Conservation (phyloP, 2,888 invertebrate species). For the Tromatobia lineatoria region DNA sequence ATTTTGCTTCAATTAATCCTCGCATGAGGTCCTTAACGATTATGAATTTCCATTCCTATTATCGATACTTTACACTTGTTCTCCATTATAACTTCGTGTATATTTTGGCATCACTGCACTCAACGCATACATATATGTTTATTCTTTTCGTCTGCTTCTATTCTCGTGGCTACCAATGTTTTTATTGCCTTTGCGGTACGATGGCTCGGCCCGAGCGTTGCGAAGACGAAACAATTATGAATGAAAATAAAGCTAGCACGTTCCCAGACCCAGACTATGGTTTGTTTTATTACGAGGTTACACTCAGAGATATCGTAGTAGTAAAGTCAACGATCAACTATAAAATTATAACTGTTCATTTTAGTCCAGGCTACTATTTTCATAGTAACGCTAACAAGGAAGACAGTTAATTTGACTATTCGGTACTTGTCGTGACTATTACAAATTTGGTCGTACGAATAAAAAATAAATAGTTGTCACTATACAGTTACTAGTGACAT, state of each 20-base stretch:
- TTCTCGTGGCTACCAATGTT: neutral
- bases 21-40: no score
- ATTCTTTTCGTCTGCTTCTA: constrained; percentile 16
- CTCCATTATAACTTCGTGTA: neutral
- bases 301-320: neutral
- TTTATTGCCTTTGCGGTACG: constrained; percentile 2
- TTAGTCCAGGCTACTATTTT: no score
- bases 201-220: neutral
- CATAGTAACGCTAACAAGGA: no score
- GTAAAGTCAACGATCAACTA: no score
- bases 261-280: neutral
- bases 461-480: no score
- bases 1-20: no score
- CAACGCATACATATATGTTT: neutral
- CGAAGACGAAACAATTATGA: constrained; percentile 10
- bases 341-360: no score
- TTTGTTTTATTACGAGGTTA: neutral
- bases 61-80: neutral
- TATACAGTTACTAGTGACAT: no score
- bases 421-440: no score
- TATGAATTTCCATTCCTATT: neutral
- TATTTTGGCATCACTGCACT: constrained; percentile 6
- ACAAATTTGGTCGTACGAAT: no score
- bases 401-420: no score
- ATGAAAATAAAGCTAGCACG: constrained; percentile 12